A percentile compares a stretch with the other conserved stretches of the same genome.
Evolutionary conservation across 2,888 invertebrate genomes (phyloP).

Genomic region (Sinhomidia bicolor): DNA sequence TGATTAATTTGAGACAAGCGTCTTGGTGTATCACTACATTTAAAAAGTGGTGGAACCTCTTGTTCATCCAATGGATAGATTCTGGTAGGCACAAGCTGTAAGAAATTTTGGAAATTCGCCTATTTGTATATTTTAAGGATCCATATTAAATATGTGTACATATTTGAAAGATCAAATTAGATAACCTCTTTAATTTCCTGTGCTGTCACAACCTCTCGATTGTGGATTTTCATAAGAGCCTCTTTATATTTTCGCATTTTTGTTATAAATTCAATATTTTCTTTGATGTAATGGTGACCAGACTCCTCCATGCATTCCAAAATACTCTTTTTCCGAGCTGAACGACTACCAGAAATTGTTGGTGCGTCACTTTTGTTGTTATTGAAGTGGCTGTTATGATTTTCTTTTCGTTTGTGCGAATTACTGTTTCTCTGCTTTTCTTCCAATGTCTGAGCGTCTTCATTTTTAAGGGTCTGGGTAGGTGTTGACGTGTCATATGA

Average conservation of each 20-base stretch:
- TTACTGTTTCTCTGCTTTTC: not conserved
- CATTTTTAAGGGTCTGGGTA: not conserved
- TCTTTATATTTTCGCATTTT: conserved; percentile 66
- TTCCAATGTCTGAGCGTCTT: not conserved
- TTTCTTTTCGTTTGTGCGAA: not conserved
- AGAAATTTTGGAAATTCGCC: not conserved
- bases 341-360: not conserved
- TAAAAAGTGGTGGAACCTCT: not conserved
- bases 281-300: conserved; percentile 47
- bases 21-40: conserved; percentile 35
- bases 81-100: conserved; percentile 40
- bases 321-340: conserved; percentile 18
- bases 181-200: conserved; percentile 60
- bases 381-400: not conserved
- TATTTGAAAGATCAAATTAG: no score
- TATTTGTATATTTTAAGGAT: no score
- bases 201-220: conserved; percentile 58
- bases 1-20: not conserved
- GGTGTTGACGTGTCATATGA: not conserved
- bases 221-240: conserved; percentile 62
- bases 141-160: no score
- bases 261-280: conserved; percentile 60
- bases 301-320: conserved; percentile 53
- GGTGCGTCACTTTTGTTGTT: not conserved
- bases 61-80: conserved; percentile 16